phyloP scores from a whole-genome alignment of 2,888 invertebrate species.

The Lithophane semibrunnea region DNA sequence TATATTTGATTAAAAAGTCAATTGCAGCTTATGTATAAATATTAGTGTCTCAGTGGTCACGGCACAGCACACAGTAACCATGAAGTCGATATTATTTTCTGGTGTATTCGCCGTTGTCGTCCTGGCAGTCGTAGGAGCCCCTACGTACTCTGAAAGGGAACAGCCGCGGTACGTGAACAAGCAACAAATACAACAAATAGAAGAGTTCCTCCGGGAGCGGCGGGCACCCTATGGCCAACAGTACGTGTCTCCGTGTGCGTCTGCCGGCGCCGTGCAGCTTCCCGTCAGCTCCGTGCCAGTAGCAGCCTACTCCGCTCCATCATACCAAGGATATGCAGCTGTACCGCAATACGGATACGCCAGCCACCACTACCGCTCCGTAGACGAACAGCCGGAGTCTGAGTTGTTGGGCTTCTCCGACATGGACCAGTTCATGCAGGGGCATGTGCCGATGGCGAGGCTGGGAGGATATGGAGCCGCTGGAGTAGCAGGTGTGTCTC shows the following conservation, averaged over 20 bases:
- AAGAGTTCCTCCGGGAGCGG: slow-evolving; percentile 70
- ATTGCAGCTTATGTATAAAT: slow-evolving; percentile 79
- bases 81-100: slow-evolving; percentile 76
- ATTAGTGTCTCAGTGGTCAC: slow-evolving; percentile 72
- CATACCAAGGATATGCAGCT: slow-evolving; percentile 61
- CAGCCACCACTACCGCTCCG: slow-evolving; percentile 75
- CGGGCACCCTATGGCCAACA: slow-evolving; percentile 71
- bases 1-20: slow-evolving; percentile 68
- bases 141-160: slow-evolving; percentile 68
- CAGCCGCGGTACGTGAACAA: slow-evolving; percentile 56
- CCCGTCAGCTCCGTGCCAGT: slow-evolving; percentile 67
- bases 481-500: slow-evolving; percentile 41
- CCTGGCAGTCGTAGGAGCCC: slow-evolving; percentile 67
- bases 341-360: slow-evolving; percentile 69
- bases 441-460: slow-evolving; percentile 77
- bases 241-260: slow-evolving; percentile 77
- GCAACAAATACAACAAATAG: slow-evolving; percentile 56
- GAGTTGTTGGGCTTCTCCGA: slow-evolving; percentile 81
- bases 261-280: slow-evolving; percentile 67
- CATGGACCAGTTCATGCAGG: slow-evolving; percentile 73
- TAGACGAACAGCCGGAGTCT: slow-evolving; percentile 70
- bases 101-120: slow-evolving; percentile 68
- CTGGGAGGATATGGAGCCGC: slow-evolving; percentile 69
- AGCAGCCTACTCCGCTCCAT: slow-evolving; percentile 60
- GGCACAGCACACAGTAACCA: slow-evolving; percentile 73